Evolutionary conservation across 2,113 vertebrate species (phyloP).

Genomic region (Salvelinus sp.): DNA sequence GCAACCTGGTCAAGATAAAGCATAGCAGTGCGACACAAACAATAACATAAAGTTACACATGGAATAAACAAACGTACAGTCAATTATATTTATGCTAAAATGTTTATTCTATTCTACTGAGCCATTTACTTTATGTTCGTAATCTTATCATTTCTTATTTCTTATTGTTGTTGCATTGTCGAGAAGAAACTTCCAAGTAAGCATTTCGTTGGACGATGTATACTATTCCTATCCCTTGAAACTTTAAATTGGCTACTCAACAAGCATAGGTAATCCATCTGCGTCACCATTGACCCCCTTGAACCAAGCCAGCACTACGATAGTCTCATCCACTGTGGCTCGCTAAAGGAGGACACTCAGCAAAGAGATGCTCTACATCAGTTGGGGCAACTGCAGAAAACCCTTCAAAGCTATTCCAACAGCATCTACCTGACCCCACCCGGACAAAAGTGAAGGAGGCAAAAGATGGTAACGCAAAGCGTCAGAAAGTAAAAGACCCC

Average conservation of each 20-base stretch:
- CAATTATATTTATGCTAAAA: too few species aligned
- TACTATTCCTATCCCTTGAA: slow-evolving; percentile 16
- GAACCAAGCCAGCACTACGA: slow-evolving; percentile 77
- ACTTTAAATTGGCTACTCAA: slow-evolving; percentile 24
- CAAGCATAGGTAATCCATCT: slow-evolving; percentile 30
- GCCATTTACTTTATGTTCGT: too few species aligned
- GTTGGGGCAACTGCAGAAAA: slow-evolving; percentile 80
- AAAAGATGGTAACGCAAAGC: slow-evolving; percentile 63
- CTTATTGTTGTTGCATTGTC: too few species aligned
- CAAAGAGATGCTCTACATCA: slow-evolving; percentile 81
- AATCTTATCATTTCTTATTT: too few species aligned
- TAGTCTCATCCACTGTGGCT: slow-evolving; percentile 72
- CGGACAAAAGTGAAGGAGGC: slow-evolving; percentile 1
- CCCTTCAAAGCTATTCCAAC: slow-evolving; percentile 77
- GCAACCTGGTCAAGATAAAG: too few species aligned
- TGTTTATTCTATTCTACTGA: too few species aligned
- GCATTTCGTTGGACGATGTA: too few species aligned
- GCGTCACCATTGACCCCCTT: slow-evolving; percentile 7
- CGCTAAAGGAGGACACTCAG: slow-evolving; percentile 78
- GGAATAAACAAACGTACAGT: too few species aligned
- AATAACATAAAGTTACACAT: too few species aligned
- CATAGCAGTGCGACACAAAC: too few species aligned
- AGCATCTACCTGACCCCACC: slow-evolving; percentile 60
- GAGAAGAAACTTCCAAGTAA: too few species aligned
- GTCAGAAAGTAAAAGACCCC: not conserved